These are phyloP conservation scores for Protodeltote pygarga DNA, from an alignment of 2,888 invertebrate species.

Conservation along the genomic window DNA sequence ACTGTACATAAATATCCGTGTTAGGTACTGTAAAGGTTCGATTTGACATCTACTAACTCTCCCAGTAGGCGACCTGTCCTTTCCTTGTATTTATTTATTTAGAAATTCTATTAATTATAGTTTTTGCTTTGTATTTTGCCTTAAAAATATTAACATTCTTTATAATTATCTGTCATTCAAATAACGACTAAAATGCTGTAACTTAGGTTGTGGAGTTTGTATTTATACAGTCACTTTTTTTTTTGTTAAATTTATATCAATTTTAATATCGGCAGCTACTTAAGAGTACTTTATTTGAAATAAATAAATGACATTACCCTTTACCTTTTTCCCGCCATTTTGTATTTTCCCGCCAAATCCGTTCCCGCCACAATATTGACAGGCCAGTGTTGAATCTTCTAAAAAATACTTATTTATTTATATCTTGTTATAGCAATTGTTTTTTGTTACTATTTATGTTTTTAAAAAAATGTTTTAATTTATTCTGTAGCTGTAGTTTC, in stretches of 20 bases:
- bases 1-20: too few species aligned
- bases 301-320: constrained; percentile 81
- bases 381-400: constrained; percentile 85
- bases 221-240: constrained; percentile 68
- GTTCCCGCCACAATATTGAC: constrained; percentile 83
- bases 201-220: constrained; percentile 73
- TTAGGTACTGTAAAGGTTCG: constrained; percentile 13
- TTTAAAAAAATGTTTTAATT: constrained; percentile 81
- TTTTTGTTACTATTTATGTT: constrained; percentile 84
- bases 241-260: constrained; percentile 77
- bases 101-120: constrained; percentile 71
- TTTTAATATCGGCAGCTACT: constrained; percentile 84
- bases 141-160: constrained; percentile 68
- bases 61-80: constrained; percentile 69
- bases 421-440: constrained; percentile 80
- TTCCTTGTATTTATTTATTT: constrained; percentile 79
- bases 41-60: constrained; percentile 62
- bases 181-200: constrained; percentile 54
- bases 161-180: constrained; percentile 47
- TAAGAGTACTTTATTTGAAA: constrained; percentile 82
- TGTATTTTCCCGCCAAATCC: constrained; percentile 53
- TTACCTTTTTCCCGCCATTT: constrained; percentile 42
- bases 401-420: constrained; percentile 79
- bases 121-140: constrained; percentile 83
- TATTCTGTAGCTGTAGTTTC: constrained; percentile 77